Base-by-base conservation (phyloP, 2,113 vertebrate species). In the Dipodomys spectabilis region DNA sequence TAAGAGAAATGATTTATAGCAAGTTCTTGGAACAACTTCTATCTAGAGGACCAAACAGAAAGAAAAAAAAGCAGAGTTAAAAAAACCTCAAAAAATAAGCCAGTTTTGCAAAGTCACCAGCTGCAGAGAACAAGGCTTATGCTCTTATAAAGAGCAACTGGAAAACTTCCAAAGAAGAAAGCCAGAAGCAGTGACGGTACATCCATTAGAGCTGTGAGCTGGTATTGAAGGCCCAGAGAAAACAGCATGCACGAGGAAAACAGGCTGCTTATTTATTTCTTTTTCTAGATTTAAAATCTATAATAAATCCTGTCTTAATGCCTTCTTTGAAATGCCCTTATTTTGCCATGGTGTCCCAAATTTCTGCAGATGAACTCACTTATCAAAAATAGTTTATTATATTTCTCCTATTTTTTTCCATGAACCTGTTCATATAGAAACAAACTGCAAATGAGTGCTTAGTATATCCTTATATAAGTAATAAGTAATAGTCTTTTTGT, bases 71-170 rank as follows among this genome's bases (percentile, higher is more conserved):
- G 19, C 64, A 68, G 80, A 88, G 65, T 30, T n/a, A 69, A 93
- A 57, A 77, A 87, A 81, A 39, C 39, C 23, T 77, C 0, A 75
- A 86, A 74, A 90, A 81, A 78, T 30, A 72, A 92, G 62, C 10
- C 71, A 82, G 22, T 91, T 94, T 91, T 93, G 45, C 90, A 88
- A 44, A 85, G 84, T 94, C 88, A 86, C 39, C 81, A 79, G 86
- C 83, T 88, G 65, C 45, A 86, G 49, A 91, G 71, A 82, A 45
- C 25, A 88, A 13, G 53, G 62, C 67, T 67, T 88, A 16, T 68
- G 57, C 4, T 86, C 27, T 74, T 68, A 73, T 2, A 23, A 88
- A 81, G 44, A 94, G 60, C 78, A 2, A n/a, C 68, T 88, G 62
- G 60, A 91, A 11, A 80, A 80, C 62, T 67, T 32, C 69, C 5